phyloP scores from a whole-genome alignment of 2,113 vertebrate species.

The Pterocles burchelli region DNA sequence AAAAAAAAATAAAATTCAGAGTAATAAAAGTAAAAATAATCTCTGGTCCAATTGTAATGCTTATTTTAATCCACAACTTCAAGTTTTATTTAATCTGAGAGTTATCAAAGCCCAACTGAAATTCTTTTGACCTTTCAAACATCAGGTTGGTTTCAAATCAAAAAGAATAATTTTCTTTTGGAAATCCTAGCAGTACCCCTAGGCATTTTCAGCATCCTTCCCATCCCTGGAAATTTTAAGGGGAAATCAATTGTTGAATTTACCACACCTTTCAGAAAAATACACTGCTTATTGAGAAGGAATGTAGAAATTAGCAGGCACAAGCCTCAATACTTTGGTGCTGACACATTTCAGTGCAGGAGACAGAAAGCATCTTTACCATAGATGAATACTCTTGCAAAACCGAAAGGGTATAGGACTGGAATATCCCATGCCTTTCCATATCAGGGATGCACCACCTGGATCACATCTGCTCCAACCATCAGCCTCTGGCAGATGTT shows the following conservation, averaged over 20 bases:
- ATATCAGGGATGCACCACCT: neutral
- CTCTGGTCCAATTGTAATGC: neutral
- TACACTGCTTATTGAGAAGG: neutral
- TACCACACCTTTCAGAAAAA: neutral
- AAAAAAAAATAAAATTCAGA: neutral
- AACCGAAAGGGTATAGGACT: neutral
- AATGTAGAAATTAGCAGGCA: neutral
- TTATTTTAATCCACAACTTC: neutral
- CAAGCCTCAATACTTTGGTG: neutral
- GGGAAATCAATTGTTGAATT: neutral
- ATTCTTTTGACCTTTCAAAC: neutral
- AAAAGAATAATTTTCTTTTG: neutral
- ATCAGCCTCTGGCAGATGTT: neutral
- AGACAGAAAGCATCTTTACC: neutral
- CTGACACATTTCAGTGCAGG: neutral
- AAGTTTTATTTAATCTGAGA: neutral
- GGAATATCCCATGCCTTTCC: neutral
- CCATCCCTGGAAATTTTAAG: neutral
- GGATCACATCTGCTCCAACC: neutral
- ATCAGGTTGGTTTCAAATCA: neutral
- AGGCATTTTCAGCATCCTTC: neutral
- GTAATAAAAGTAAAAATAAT: neutral
- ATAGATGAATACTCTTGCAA: neutral
- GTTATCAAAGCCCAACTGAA: neutral
- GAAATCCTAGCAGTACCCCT: neutral